Base-by-base conservation (phyloP, 1,140 invertebrate species). In the Carposina sasakii region DNA sequence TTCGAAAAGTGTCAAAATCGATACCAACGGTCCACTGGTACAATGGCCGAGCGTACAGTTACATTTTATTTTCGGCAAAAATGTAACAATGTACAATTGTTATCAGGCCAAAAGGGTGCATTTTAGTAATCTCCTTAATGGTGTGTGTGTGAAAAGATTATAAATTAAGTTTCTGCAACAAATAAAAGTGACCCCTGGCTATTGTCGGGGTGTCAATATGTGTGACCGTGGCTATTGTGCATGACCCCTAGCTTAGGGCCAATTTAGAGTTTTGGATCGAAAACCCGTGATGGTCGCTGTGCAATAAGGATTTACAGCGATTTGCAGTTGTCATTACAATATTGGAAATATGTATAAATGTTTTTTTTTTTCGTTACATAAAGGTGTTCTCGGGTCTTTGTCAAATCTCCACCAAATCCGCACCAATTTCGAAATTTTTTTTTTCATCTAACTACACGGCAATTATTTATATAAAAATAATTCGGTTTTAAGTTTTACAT, bases 161-260 rank as follows among this genome's bases (percentile, higher is more conserved):
- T 84, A 84, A 84, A 84, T 84, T 84, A 84, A 84, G 81, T 84
- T 83, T 77, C 69, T 74, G 81, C 74, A 77, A 79, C 81, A 78
- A 83, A 84, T 84, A 84, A 81, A 84, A 81, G 69, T 84, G 81
- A 84, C 81, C 81, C 81, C 69, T 65, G 60, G 63, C 49, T 37
- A 78, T 84, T 81, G 81, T 81, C 48, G 41, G 63, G 64, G 79
- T 77, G 81, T 76, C 81, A 77, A 77, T 81, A 78, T 73, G 76
- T 79, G 81, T 84, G 81, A 84, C 77, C 76, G 73, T 44, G n/a
- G 40, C 53, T 58, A 60, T 84, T 84, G 79, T 83, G 63, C 67
- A 57, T 83, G 79, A 83, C 78, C 79, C 79, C 67, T 48, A 66
- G 61, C 67, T 78, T 69, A 75, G 66, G 63, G 59, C 48, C 77